phyloP scores from a whole-genome alignment of 2,888 invertebrate genomes.

The Drosophila pseudotakahashii region DNA sequence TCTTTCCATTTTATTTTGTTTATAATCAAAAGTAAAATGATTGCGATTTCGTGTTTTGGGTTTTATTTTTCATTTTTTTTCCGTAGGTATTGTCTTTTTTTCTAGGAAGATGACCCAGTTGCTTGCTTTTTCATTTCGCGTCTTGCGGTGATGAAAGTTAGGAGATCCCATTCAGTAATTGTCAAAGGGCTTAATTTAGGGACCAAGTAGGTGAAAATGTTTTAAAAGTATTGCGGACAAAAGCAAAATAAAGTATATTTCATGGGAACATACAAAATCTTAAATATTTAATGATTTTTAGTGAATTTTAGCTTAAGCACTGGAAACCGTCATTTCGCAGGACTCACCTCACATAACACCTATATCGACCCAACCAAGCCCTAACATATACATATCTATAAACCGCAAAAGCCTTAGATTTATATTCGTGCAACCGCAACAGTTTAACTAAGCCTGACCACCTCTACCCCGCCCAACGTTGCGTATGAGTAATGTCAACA shows the following conservation, averaged over 20 bases:
- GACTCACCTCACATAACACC: slow-evolving; percentile 2
- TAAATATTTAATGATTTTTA: background rate
- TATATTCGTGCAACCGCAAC: slow-evolving; percentile 54
- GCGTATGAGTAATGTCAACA: slow-evolving; percentile 69
- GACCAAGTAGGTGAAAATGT: background rate
- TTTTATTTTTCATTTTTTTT: slow-evolving; percentile 23
- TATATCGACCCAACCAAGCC: slow-evolving; percentile 1
- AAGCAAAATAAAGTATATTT: too few relatives aligned
- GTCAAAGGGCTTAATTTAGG: background rate
- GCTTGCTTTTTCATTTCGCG: slow-evolving; percentile 50
- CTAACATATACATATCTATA: slow-evolving; percentile 21
- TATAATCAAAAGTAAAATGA: slow-evolving; percentile 79
- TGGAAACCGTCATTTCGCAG: too few relatives aligned
- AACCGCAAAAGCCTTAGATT: slow-evolving; percentile 40
- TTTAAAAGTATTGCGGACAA: background rate
- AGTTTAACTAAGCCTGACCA: slow-evolving; percentile 35
- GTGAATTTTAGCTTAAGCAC: background rate
- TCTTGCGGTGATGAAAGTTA: slow-evolving; percentile 68
- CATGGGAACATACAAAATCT: too few relatives aligned
- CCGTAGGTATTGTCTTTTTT: slow-evolving; percentile 43
- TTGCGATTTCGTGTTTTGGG: slow-evolving; percentile 74
- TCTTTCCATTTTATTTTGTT: slow-evolving; percentile 53
- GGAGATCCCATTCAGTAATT: slow-evolving; percentile 25
- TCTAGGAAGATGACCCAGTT: slow-evolving; percentile 66
- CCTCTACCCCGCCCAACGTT: slow-evolving; percentile 22